A percentile compares a stretch with the other conserved stretches of the same genome.
Conservation (phyloP, 2,888 invertebrate species). For the Leptopilina syphax region DNA sequence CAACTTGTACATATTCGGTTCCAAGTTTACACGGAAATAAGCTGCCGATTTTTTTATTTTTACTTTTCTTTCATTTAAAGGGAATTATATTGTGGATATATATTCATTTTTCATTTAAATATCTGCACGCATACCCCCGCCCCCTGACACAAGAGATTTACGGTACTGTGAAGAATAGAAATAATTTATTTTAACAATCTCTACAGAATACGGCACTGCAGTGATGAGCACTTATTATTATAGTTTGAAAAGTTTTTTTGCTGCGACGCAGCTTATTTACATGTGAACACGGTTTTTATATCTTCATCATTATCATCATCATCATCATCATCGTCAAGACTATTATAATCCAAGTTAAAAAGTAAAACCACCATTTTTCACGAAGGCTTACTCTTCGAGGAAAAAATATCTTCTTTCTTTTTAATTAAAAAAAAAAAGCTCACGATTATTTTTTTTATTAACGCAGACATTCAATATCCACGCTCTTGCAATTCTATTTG, state of each 20-base stretch:
- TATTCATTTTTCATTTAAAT: constrained; percentile 29
- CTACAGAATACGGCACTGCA: constrained; percentile 34
- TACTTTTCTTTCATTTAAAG: background rate
- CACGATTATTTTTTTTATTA: constrained; percentile 52
- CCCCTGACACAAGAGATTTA: constrained; percentile 21
- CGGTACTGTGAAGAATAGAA: constrained; percentile 33
- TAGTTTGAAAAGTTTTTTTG: constrained; percentile 47
- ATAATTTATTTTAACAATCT: constrained; percentile 32
- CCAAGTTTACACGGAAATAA: constrained; percentile 43
- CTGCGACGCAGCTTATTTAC: constrained; percentile 51
- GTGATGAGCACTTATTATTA: constrained; percentile 47
- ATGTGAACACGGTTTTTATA: constrained; percentile 49
- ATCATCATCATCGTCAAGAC: constrained; percentile 53
- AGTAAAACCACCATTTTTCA: background rate
- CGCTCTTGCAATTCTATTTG: constrained; percentile 25
- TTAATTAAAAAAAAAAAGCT: constrained; percentile 11
- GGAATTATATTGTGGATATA: constrained; percentile 3
- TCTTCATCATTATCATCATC: too few relatives aligned
- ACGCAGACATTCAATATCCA: constrained; percentile 37
- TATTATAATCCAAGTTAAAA: constrained; percentile 51
- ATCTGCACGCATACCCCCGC: constrained; percentile 29
- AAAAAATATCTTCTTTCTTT: constrained; percentile 2
- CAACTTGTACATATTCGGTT: constrained; percentile 31
- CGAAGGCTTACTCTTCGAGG: constrained; percentile 42
- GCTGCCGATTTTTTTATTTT: constrained; percentile 50